Percentiles rank a stretch among this genome's conserved stretches.
Evolutionary conservation across 2,888 invertebrate species (phyloP).

Genomic region (Microdon myrmicae): DNA sequence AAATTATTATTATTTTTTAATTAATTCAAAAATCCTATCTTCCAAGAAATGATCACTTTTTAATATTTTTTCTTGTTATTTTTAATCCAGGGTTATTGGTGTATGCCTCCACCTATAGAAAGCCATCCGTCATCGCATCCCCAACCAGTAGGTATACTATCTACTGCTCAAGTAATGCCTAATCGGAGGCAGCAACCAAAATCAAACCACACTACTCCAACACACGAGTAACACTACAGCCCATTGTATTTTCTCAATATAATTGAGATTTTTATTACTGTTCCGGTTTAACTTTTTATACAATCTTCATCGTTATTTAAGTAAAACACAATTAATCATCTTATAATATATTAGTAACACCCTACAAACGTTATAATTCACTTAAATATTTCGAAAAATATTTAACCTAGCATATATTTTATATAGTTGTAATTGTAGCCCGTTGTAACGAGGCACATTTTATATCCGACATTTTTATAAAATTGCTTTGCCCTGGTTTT

Average conservation of each 20-base stretch:
- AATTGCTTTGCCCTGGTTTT: too few relatives aligned
- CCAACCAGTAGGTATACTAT: slow-evolving; percentile 18
- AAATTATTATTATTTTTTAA: not conserved
- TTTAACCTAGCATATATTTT: slow-evolving; percentile 9
- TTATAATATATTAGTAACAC: not conserved
- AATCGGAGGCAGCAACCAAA: slow-evolving; percentile 29
- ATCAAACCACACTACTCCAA: slow-evolving; percentile 13
- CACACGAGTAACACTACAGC: slow-evolving; percentile 26
- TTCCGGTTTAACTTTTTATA: slow-evolving; percentile 17
- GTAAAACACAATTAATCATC: too few relatives aligned
- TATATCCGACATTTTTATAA: too few relatives aligned
- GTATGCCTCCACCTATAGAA: slow-evolving; percentile 42
- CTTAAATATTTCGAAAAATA: not conserved
- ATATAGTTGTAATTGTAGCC: slow-evolving; percentile 42
- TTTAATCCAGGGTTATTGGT: slow-evolving; percentile 50
- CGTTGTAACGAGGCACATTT: too few relatives aligned
- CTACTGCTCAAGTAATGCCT: slow-evolving; percentile 14
- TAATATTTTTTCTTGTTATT: not conserved
- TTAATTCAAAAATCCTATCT: too few relatives aligned
- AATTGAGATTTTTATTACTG: not conserved
- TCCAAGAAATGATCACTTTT: too few relatives aligned
- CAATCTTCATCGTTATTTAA: not conserved
- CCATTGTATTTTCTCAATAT: slow-evolving; percentile 34
- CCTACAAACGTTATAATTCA: not conserved
- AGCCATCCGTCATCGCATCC: slow-evolving; percentile 33